Percentiles rank a stretch among this genome's conserved stretches.
Conservation (phyloP, 2,888 invertebrate genomes). For the Lysandra coridon region DNA sequence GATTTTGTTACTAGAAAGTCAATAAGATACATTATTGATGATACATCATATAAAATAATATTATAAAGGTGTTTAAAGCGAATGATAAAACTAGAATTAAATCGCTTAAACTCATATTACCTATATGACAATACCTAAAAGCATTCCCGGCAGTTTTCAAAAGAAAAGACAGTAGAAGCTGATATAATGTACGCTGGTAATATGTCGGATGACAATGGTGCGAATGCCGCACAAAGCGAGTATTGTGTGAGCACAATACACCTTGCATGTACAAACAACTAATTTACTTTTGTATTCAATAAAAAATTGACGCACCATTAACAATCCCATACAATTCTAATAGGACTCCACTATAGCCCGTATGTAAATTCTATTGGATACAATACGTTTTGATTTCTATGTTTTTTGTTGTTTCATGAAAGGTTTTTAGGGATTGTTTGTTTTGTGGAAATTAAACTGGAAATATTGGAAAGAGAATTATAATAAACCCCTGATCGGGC, state of each 20-base stretch:
- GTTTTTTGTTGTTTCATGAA: conserved; percentile 2
- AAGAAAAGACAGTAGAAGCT: conserved; percentile 68
- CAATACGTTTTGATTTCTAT: conserved; percentile 12
- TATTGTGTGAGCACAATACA: conserved; percentile 77
- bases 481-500: no score
- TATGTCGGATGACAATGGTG: conserved; percentile 76
- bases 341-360: conserved; percentile 41
- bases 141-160: conserved; percentile 55
- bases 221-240: conserved; percentile 75
- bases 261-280: conserved; percentile 68
- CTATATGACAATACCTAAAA: conserved; percentile 31
- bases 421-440: not conserved
- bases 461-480: not conserved
- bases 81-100: not conserved
- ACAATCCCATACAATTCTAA: conserved; percentile 47
- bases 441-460: not conserved
- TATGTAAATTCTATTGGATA: conserved; percentile 12
- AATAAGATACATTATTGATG: no score
- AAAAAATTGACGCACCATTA: conserved; percentile 55
- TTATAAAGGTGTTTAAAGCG: not conserved
- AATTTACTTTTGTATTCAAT: conserved; percentile 51
- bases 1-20: not conserved
- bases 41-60: not conserved
- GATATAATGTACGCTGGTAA: conserved; percentile 77
- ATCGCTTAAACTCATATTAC: conserved; percentile 1